A percentile compares a stretch with the other conserved stretches of the same genome.
These are phyloP conservation scores for Hoplodrina ambigua DNA, from an alignment of 2,888 invertebrate genomes.

Conservation along the genomic window DNA sequence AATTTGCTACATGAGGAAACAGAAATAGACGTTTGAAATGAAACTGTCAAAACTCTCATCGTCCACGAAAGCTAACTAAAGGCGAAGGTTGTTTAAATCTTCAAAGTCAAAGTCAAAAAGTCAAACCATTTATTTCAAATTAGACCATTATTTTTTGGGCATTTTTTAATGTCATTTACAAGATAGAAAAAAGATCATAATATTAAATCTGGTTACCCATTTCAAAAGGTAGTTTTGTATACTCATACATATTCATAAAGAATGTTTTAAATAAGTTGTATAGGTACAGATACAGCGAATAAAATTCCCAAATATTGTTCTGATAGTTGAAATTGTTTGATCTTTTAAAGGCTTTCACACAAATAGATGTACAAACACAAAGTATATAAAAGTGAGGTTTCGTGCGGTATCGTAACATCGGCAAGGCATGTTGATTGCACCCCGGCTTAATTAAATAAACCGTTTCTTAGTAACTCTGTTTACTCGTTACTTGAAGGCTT, in stretches of 20 bases:
- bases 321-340: background rate
- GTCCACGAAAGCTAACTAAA: background rate
- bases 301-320: background rate
- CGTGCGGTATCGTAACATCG: conserved; percentile 63
- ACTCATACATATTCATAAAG: too few relatives aligned
- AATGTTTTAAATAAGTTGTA: too few relatives aligned
- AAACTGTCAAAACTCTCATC: background rate
- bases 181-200: too few relatives aligned
- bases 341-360: background rate
- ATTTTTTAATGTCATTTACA: too few relatives aligned
- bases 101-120: too few relatives aligned
- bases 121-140: too few relatives aligned
- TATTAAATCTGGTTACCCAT: too few relatives aligned
- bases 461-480: conserved; percentile 75
- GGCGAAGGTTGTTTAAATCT: background rate
- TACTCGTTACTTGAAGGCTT: conserved; percentile 49
- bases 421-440: conserved; percentile 79
- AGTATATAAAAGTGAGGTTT: conserved; percentile 35
- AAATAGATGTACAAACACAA: conserved; percentile 28
- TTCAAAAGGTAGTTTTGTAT: too few relatives aligned
- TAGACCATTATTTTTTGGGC: too few relatives aligned
- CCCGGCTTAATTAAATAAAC: conserved; percentile 86
- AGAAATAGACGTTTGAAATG: background rate
- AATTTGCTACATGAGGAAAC: background rate
- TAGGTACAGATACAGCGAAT: too few relatives aligned